These are phyloP conservation scores for Trichechus manatus DNA, from an alignment of 2,113 vertebrate genomes.

Conservation along the genomic window DNA sequence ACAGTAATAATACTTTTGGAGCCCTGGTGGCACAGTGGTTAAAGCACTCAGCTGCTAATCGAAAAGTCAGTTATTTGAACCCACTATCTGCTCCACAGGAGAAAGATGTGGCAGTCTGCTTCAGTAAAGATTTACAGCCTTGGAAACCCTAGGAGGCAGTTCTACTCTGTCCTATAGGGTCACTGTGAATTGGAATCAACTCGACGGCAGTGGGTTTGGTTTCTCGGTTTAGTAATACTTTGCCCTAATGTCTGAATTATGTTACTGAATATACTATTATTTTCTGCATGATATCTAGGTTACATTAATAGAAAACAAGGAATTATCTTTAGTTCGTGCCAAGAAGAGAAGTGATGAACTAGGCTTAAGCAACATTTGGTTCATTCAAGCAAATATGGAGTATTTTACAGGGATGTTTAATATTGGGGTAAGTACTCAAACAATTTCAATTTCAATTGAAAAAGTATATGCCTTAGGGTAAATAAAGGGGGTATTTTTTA, in stretches of 20 bases:
- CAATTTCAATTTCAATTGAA: constrained; percentile 50
- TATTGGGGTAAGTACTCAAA: constrained; percentile 93
- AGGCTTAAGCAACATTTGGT: constrained; percentile 94
- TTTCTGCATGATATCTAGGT: constrained; percentile 88
- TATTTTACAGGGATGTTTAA: constrained; percentile 96
- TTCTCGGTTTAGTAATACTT: background rate
- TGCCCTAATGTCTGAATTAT: constrained; percentile 53
- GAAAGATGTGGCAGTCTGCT: no score
- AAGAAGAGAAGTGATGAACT: constrained; percentile 92
- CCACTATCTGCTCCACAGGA: no score
- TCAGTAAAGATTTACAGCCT: no score
- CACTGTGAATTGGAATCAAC: no score
- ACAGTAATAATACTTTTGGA: background rate
- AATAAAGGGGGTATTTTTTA: constrained; percentile 25
- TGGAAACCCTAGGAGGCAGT: no score
- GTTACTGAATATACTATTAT: constrained; percentile 61
- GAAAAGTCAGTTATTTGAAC: no score
- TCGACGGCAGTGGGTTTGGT: no score
- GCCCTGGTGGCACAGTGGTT: no score
- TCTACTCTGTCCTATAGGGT: no score
- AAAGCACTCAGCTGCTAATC: no score
- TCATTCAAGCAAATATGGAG: constrained; percentile 98
- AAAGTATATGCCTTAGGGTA: constrained; percentile 6
- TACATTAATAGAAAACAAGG: constrained; percentile 97
- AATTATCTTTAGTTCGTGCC: constrained; percentile 95